These are phyloP conservation scores for Felis chaus DNA, from an alignment of 2,113 vertebrate genomes.

Conservation along the genomic window DNA sequence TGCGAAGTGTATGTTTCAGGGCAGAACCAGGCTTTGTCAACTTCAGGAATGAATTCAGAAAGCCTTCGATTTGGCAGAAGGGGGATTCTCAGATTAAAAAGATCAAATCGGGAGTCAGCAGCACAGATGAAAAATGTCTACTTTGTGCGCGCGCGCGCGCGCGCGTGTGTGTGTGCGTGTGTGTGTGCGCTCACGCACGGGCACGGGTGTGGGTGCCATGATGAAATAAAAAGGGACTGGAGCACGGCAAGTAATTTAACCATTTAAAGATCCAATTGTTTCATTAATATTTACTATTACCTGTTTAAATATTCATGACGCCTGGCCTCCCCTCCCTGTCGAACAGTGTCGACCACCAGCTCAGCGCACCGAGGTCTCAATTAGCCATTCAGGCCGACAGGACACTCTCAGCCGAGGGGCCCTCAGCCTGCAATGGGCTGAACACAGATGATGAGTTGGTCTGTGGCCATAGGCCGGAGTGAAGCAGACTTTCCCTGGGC, in stretches of 20 bases:
- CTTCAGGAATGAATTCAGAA: conserved; percentile 32
- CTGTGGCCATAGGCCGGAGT: neutral
- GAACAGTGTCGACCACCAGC: conserved; percentile 35
- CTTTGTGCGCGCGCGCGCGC: neutral
- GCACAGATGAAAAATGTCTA: neutral
- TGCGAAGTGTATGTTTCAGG: neutral
- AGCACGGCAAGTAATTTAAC: conserved; percentile 35
- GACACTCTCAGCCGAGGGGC: conserved; percentile 12
- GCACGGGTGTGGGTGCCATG: too few relatives aligned
- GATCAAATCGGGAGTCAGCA: neutral
- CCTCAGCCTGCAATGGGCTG: neutral
- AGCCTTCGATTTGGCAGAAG: neutral
- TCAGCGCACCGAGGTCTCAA: conserved; percentile 59
- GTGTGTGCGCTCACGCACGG: too few relatives aligned
- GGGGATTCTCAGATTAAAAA: conserved; percentile 17
- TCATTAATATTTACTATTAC: conserved; percentile 71
- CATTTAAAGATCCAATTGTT: conserved; percentile 56
- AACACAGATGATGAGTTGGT: neutral
- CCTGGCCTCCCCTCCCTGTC: neutral
- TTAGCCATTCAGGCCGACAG: conserved; percentile 44
- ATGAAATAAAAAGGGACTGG: conserved; percentile 2
- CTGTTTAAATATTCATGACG: conserved; percentile 58
- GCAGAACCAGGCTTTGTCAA: neutral
- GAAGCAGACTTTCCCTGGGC: neutral
- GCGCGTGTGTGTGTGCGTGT: neutral